Evolutionary conservation across 1,140 invertebrate genomes (phyloP).

Genomic region (Aphaenogaster ashmeadi): DNA sequence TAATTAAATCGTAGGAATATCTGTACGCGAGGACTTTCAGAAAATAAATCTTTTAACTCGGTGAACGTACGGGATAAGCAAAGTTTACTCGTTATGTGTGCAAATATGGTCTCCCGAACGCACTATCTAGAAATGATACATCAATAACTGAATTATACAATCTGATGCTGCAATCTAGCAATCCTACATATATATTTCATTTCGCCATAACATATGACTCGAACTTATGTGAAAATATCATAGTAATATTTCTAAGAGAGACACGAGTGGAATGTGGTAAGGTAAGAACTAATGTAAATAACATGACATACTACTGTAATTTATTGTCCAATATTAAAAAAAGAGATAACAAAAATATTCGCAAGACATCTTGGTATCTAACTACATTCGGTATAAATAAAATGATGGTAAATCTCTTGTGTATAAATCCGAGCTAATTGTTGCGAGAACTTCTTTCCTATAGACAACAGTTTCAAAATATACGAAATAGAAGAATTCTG

Average conservation of each 20-base stretch:
- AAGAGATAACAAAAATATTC: conserved; percentile 4
- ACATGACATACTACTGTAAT: conserved; percentile 24
- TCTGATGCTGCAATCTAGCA: not conserved
- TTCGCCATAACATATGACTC: not conserved
- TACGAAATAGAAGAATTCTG: not conserved
- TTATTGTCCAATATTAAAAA: conserved; percentile 46
- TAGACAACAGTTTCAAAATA: not conserved
- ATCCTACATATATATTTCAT: not conserved
- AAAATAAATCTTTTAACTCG: conserved; percentile 38
- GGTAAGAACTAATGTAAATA: conserved; percentile 21
- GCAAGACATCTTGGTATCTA: conserved; percentile 11
- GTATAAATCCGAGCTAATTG: not conserved
- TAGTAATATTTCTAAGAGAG: conserved; percentile 23
- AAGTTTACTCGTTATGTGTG: not conserved
- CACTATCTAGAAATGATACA: conserved; percentile 14
- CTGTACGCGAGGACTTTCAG: not conserved
- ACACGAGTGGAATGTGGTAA: conserved; percentile 5
- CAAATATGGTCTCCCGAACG: not conserved
- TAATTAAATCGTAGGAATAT: conserved; percentile 76
- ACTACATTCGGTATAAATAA: not conserved
- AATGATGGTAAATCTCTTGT: conserved; percentile 1
- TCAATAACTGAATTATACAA: not conserved
- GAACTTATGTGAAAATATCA: not conserved
- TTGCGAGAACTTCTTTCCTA: not conserved
- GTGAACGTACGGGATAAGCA: not conserved